Evolutionary conservation across 2,797 vertebrate genomes (phyloP).

Genomic region (Tenualosa thibaudeaui): DNA sequence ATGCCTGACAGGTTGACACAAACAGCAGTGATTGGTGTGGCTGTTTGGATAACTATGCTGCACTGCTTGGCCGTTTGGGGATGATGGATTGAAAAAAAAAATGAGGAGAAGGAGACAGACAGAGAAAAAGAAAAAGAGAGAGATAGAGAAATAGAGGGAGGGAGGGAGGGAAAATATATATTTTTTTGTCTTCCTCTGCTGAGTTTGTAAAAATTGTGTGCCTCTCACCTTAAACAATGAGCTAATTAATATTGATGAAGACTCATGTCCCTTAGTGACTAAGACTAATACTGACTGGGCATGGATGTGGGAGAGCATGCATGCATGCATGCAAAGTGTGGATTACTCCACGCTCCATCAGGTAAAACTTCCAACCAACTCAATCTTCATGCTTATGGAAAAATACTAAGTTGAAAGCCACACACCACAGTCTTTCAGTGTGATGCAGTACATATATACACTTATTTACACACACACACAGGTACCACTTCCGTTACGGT

Average conservation of each 20-base stretch:
- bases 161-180: background rate
- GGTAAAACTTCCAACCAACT: background rate
- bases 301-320: background rate
- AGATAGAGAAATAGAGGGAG: background rate
- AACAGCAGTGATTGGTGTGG: conserved; percentile 53
- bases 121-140: conserved; percentile 21
- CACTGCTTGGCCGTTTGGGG: conserved; percentile 26
- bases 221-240: background rate
- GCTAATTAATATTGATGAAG: conserved; percentile 20
- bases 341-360: background rate
- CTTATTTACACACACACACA: conserved; percentile 14
- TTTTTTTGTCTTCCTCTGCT: background rate
- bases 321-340: background rate
- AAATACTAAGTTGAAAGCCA: conserved; percentile 16
- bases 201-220: background rate
- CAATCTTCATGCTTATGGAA: background rate
- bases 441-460: background rate
- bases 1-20: conserved; percentile 56
- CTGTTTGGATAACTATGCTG: conserved; percentile 51
- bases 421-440: background rate
- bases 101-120: background rate
- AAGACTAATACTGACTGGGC: background rate
- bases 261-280: background rate
- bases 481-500: background rate
- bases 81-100: conserved; percentile 32